Conservation (phyloP, 2,888 invertebrate genomes). For the Chrysotoxum bicinctum region DNA sequence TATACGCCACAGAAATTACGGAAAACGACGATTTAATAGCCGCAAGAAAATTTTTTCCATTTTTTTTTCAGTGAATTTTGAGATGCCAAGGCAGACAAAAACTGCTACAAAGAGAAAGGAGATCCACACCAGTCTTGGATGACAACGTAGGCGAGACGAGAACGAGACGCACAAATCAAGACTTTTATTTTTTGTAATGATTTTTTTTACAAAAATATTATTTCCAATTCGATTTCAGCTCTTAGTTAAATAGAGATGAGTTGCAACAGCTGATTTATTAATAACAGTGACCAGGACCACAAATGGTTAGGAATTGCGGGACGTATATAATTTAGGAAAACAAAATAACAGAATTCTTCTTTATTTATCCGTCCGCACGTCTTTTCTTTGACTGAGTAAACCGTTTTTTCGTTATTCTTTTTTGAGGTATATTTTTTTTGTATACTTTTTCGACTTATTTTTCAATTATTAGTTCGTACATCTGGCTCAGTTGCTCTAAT, state of each 20-base stretch:
- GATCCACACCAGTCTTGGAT: constrained; percentile 31
- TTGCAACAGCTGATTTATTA: constrained; percentile 21
- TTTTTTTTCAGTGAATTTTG: constrained; percentile 2
- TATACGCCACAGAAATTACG: constrained; percentile 28
- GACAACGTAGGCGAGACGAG: constrained; percentile 30
- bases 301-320: neutral
- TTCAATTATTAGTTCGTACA: neutral
- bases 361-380: constrained; percentile 59
- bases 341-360: constrained; percentile 33
- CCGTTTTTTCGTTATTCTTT: constrained; percentile 44
- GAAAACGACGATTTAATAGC: constrained; percentile 37
- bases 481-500: constrained; percentile 1
- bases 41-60: constrained; percentile 51
- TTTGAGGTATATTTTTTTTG: constrained; percentile 20
- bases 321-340: constrained; percentile 19
- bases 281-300: neutral
- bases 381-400: constrained; percentile 62
- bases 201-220: neutral
- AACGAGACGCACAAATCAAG: constrained; percentile 49
- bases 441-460: neutral
- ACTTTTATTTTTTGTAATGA: constrained; percentile 14
- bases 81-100: constrained; percentile 42
- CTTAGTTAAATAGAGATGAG: neutral
- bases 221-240: constrained; percentile 1
- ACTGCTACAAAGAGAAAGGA: constrained; percentile 64